Percentiles rank a stretch among this genome's conserved stretches.
Conservation (phyloP, 2,113 vertebrate species). For the Pygoscelis antarcticus region DNA sequence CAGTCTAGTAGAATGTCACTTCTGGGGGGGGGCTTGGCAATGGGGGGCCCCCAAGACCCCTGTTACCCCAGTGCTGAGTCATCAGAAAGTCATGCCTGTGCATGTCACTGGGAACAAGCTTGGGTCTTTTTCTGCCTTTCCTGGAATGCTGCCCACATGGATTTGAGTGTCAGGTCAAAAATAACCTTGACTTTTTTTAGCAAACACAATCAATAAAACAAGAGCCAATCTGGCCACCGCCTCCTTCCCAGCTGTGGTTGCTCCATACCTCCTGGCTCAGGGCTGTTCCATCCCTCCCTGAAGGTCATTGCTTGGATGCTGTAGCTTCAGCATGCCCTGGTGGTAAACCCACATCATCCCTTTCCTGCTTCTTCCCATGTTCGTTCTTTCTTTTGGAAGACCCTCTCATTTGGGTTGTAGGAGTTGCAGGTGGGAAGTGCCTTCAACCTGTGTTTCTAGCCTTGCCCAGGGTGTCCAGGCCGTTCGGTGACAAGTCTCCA, state of each 20-base stretch:
- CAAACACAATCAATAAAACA: constrained; percentile 49
- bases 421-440: neutral
- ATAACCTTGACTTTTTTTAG: constrained; percentile 54
- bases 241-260: constrained; percentile 43
- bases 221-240: neutral
- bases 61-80: neutral
- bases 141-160: constrained; percentile 1
- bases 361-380: neutral
- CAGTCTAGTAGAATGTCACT: neutral
- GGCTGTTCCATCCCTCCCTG: neutral
- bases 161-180: constrained; percentile 44
- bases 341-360: neutral
- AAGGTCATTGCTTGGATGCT: neutral
- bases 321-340: neutral
- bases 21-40: neutral
- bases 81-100: neutral
- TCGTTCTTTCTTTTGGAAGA: neutral
- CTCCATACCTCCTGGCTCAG: neutral
- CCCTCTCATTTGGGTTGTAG: neutral
- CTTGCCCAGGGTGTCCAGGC: neutral
- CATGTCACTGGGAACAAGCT: neutral
- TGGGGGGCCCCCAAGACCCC: neutral
- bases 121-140: neutral
- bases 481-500: neutral
- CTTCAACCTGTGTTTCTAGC: neutral